Evolutionary conservation across 2,797 vertebrate species (phyloP), one percentile per base, ranked within the genome.

Genomic region (Cottoperca gobio): DNA sequence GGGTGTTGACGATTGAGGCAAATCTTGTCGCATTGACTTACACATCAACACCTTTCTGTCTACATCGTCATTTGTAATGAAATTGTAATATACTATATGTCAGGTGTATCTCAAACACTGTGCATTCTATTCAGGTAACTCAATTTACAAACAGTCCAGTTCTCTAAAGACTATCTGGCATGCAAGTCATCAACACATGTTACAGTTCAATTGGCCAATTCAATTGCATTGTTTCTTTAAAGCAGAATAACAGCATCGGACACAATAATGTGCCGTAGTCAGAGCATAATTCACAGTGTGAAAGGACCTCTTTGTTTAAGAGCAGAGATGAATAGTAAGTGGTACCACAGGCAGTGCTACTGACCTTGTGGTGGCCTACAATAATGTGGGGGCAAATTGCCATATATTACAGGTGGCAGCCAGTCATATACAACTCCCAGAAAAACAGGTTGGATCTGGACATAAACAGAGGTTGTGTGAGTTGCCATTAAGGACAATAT

Each of bases 301-400:
- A 81, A 61, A 11, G 21, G 48, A 46, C 10, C 42, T 70, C 48
- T 74, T 53, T 79, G 26, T 61, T 67, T 45, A 28, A 73, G 64
- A 73, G 43, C 49, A 66, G 24, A 63, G 60, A 66, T 46, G 48
- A 86, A 70, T 43, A 60, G 45, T 12, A 19, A 39, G 69, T 39
- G 62, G 8, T 16, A 45, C 45, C 49, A 55, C 62, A 83, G 78
- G 84, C 82, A 82, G 80, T 60, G 59, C 35, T 13, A 4, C 58
- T 88, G 83, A 89, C 85, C 86, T 83, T 76, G 67, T 52, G 42
- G 50, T 1, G 24, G 77, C 67, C 78, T 26, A 52, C 69, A 26
- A 63, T 83, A 83, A 81, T 48, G 74, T 80, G 64, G 83, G 81
- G 88, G 80, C 69, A 90, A 86, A 89, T 86, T 88, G 81, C 70